Conservation (phyloP, 1,140 invertebrate species). For the Drosophila triauraria region DNA sequence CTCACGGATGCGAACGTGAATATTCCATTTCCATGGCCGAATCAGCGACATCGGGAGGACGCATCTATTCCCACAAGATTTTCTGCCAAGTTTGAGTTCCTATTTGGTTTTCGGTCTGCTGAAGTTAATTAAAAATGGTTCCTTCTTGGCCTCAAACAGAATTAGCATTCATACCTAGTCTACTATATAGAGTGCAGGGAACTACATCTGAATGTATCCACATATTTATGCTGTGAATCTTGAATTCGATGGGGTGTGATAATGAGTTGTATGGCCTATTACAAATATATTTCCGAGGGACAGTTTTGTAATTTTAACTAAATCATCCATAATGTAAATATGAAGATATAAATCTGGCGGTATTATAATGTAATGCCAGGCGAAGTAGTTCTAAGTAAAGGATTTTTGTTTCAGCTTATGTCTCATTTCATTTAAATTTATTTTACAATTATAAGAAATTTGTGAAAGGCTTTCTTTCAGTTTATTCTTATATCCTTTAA, state of each 20-base stretch:
- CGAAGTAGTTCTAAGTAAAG: background rate
- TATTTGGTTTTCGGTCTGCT: constrained; percentile 81
- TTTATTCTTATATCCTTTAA: no score
- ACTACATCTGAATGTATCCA: background rate
- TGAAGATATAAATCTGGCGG: constrained; percentile 1
- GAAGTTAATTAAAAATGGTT: constrained; percentile 81
- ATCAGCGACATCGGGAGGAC: constrained; percentile 39
- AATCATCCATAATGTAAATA: constrained; percentile 19
- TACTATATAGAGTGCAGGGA: background rate
- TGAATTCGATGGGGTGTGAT: constrained; percentile 53
- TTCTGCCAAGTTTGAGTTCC: constrained; percentile 69
- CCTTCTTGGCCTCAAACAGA: constrained; percentile 65
- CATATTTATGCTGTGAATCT: constrained; percentile 18
- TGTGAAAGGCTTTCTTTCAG: no score
- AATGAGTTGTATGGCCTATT: constrained; percentile 64
- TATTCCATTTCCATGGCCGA: constrained; percentile 47
- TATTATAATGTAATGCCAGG: background rate
- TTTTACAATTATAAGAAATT: no score
- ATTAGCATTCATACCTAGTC: constrained; percentile 53
- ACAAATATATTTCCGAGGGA: constrained; percentile 24
- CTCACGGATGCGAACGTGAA: constrained; percentile 66
- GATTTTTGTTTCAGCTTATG: no score
- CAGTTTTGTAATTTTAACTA: constrained; percentile 35
- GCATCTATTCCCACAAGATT: constrained; percentile 54
- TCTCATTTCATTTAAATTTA: background rate